Conservation (phyloP, 2,797 vertebrate species). For the Harpagifer antarcticus region DNA sequence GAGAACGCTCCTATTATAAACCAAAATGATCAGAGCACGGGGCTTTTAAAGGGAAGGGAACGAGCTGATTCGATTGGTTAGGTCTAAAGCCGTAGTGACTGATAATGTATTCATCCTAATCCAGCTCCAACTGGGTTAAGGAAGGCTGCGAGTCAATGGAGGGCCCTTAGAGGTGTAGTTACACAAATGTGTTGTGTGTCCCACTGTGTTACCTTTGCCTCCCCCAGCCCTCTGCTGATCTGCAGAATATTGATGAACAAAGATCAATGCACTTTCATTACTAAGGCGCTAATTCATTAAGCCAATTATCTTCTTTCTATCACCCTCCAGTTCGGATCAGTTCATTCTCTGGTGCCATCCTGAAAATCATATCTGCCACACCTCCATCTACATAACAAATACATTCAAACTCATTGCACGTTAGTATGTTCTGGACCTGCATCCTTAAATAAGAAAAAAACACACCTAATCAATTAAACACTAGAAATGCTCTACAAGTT, state of each 20-base stretch:
- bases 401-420: background rate
- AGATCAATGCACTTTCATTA: slow-evolving; percentile 64
- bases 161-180: slow-evolving; percentile 47
- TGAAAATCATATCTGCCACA: background rate
- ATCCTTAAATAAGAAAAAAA: background rate
- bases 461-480: background rate
- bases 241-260: slow-evolving; percentile 61
- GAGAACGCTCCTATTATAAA: slow-evolving; percentile 24
- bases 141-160: slow-evolving; percentile 28
- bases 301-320: slow-evolving; percentile 11
- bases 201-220: slow-evolving; percentile 49
- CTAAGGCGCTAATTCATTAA: slow-evolving; percentile 43
- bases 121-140: slow-evolving; percentile 49
- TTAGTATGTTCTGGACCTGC: no score
- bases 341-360: slow-evolving; percentile 20
- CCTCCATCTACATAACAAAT: background rate
- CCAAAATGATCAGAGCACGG: slow-evolving; percentile 38
- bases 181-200: slow-evolving; percentile 47
- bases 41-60: slow-evolving; percentile 35
- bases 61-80: slow-evolving; percentile 40
- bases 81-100: slow-evolving; percentile 36
- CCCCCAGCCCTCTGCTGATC: slow-evolving; percentile 40
- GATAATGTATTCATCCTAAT: slow-evolving; percentile 56
- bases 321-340: slow-evolving; percentile 13
- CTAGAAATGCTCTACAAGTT: no score